phyloP scores from a whole-genome alignment of 2,888 invertebrate genomes.

The Lithodes maja region DNA sequence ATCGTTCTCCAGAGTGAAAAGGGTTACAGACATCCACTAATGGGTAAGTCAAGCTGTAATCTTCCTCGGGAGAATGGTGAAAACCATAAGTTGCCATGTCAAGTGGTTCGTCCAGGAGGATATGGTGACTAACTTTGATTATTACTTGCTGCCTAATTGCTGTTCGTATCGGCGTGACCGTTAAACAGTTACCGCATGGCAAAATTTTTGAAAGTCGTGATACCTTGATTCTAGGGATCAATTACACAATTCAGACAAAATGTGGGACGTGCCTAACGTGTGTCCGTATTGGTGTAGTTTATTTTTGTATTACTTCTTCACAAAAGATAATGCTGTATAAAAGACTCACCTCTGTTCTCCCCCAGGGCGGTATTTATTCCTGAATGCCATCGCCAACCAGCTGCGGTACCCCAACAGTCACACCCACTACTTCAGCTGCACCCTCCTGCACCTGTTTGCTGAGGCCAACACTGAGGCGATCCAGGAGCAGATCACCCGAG shows the following conservation, averaged over 20 bases:
- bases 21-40: too few relatives aligned
- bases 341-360: background rate
- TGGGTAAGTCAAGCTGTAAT: too few relatives aligned
- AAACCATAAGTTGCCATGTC: too few relatives aligned
- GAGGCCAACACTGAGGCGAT: slow-evolving; percentile 98
- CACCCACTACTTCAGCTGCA: slow-evolving; percentile 99
- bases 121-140: too few relatives aligned
- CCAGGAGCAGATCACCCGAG: slow-evolving; percentile 90
- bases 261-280: background rate
- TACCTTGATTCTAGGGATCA: background rate
- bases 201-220: background rate
- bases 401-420: slow-evolving; percentile 99
- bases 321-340: background rate
- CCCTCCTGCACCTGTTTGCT: slow-evolving; percentile 95
- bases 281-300: background rate
- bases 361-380: slow-evolving; percentile 87
- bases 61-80: too few relatives aligned
- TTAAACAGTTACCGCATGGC: too few relatives aligned
- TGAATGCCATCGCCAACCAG: slow-evolving; percentile 99
- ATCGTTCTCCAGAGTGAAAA: too few relatives aligned
- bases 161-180: too few relatives aligned
- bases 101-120: too few relatives aligned
- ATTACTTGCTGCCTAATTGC: too few relatives aligned
- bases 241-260: background rate
- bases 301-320: background rate